phyloP scores from a whole-genome alignment of 1,140 invertebrate species.

The Tetramorium alpestre region DNA sequence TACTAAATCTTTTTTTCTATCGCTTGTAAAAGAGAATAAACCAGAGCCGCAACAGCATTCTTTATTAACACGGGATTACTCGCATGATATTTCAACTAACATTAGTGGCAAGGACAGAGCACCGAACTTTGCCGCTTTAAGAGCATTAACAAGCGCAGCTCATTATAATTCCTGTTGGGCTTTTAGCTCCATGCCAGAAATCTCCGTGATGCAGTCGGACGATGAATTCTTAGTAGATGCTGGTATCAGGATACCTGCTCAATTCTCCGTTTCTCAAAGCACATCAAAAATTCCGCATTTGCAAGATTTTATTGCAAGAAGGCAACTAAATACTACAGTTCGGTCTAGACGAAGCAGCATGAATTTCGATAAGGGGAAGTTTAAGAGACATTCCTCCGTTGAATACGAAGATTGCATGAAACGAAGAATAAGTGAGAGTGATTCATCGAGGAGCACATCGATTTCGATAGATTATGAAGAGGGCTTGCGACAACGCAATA shows the following conservation, averaged over 20 bases:
- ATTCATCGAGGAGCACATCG: constrained; percentile 56
- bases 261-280: constrained; percentile 78
- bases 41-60: constrained; percentile 76
- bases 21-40: constrained; percentile 69
- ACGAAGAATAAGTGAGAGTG: constrained; percentile 65
- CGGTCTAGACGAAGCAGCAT: constrained; percentile 51
- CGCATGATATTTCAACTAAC: constrained; percentile 69
- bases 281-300: constrained; percentile 82
- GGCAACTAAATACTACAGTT: constrained; percentile 65
- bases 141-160: constrained; percentile 71
- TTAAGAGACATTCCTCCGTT: constrained; percentile 77
- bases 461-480: constrained; percentile 80
- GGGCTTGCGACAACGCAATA: constrained; percentile 44
- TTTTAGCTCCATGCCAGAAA: constrained; percentile 84
- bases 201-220: constrained; percentile 80
- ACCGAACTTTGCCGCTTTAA: constrained; percentile 65
- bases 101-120: constrained; percentile 67
- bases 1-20: constrained; percentile 61
- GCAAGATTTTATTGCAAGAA: constrained; percentile 78
- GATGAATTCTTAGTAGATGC: constrained; percentile 86
- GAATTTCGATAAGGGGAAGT: constrained; percentile 68
- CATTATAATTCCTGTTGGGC: constrained; percentile 83
- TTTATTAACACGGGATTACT: constrained; percentile 72
- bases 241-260: constrained; percentile 84
- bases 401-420: constrained; percentile 80